Base-by-base conservation (phyloP, 2,113 vertebrate species). In the Hirundichthys speculiger region DNA sequence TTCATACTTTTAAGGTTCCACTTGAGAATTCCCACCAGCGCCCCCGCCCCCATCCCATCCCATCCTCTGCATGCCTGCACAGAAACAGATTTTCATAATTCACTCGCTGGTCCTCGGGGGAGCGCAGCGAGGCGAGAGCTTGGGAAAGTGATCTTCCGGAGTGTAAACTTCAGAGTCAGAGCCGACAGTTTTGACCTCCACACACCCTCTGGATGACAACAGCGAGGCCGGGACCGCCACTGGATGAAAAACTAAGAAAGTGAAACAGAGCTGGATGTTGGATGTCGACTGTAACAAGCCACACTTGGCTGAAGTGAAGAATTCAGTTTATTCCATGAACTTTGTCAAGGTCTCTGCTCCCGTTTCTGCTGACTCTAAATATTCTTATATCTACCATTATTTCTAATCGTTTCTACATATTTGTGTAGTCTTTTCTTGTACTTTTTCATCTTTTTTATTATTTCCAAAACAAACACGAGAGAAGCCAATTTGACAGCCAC, bases 101-200 rank as follows among this genome's bases (percentile, higher is more conserved):
- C 82, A 61, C 57, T 57, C 49, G 11, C 47, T 60, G 12, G 51
- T 85, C 82, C 90, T 82, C 73, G 0, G 40, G 65, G 79, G 90
- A 85, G 52, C 62, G 12, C 6, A 55, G 48, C 57, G 14, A 88
- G 88, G 84, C 81, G 79, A 87, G 79, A 90, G 86, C 90, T 92
- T 92, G 90, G 90, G 90, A 91, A 92, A 88, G 75, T 68, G 59
- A 77, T 83, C 90, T 89, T 90, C 90, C 82, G 80, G 85, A 89
- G 83, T 62, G 67, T 75, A 76, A 75, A 84, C 86, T 86, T 75
- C 67, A 77, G 66, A 84, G 75, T 80, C 55, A 40, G 56, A 73
- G 72, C 43, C 18, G 64, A 72, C 24, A 10, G 41, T 54, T 73
- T 21, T 69, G 71, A 90, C 85, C 88, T 81, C 69, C 64, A 68